Conservation (phyloP, 2,888 invertebrate species). For the Drosophila macrothrix region DNA sequence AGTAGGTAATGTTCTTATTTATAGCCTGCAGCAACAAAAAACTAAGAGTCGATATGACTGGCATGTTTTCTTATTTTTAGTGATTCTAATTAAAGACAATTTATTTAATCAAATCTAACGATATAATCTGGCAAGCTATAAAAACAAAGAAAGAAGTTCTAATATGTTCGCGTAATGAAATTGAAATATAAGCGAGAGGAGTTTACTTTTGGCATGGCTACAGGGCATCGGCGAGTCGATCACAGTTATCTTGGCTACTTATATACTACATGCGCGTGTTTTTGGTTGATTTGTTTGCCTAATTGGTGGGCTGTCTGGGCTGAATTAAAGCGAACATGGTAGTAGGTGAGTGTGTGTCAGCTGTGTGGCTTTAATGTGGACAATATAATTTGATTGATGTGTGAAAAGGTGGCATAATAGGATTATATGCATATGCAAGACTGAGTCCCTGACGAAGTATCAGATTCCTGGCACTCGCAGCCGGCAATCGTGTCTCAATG, state of each 20-base stretch:
- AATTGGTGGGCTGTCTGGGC: conserved; percentile 27
- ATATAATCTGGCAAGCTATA: background rate
- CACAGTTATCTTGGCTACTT: background rate
- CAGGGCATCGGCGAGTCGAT: background rate
- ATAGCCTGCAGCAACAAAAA: background rate
- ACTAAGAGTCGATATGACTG: background rate
- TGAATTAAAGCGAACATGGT: conserved; percentile 4
- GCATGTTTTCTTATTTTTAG: background rate
- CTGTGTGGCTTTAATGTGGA: conserved; percentile 19
- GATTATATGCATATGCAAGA: conserved; percentile 4
- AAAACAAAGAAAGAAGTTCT: background rate
- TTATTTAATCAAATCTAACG: background rate
- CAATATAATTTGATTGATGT: conserved; percentile 61
- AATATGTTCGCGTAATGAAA: background rate
- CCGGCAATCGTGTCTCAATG: background rate
- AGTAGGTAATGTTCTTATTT: conserved; percentile 4
- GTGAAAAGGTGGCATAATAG: conserved; percentile 43
- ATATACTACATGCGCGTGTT: conserved; percentile 32
- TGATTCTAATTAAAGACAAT: background rate
- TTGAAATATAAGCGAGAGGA: background rate
- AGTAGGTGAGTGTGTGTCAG: background rate
- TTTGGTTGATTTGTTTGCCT: conserved; percentile 52
- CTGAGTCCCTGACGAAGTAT: background rate
- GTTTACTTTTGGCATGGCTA: background rate
- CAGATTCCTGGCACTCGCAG: conserved; percentile 1